Evolutionary conservation across 2,113 vertebrate species (phyloP), one percentile per base, ranked within the genome.

Genomic region (Bungarus multicinctus): DNA sequence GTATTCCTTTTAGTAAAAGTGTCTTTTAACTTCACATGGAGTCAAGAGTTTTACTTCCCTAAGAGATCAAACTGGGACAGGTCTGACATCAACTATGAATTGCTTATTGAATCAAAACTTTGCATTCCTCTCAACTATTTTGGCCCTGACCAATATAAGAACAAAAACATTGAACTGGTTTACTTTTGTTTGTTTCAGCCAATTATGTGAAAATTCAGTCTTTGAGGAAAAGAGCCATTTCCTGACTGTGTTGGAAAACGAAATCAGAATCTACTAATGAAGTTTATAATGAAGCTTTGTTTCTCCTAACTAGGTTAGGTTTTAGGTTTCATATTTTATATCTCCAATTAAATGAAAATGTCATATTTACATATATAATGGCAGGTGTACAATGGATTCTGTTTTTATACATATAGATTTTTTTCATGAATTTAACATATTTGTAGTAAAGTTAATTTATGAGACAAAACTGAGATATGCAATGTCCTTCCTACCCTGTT

Each of bases 161-260:
- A 90, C 91, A 89, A 54, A 1, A 20, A 60, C 88, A 88, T 55
- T 90, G 52, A 60, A 85, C 34, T 89, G 88, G 95, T 96, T 97
- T 74, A 4, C 94, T 97, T 97, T 94, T 95, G 94, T 96, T 94
- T 54, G 50, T 90, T 64, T 92, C 89, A 92, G 95, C 92, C 96
- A 94, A 92, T 93, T 95, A 92, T 94, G 95, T 95, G 95, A 95
- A 95, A 97, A 94, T 0, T 0, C 88, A 89, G 85, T 95, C 93
- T 93, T 96, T 39, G 90, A 88, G 90, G 96, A 97, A 93, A 86
- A 94, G 69, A 97, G 94, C 94, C 93, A 97, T 94, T 98, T 98
- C 97, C 97, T 97, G 97, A 95, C 95, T 90, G 94, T 95, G 94
- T 97, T 97, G 98, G 95, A 96, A 96, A 94, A 95, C 93, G 11